phyloP scores from a whole-genome alignment of 2,888 invertebrate species.

The Panzeria rudis region DNA sequence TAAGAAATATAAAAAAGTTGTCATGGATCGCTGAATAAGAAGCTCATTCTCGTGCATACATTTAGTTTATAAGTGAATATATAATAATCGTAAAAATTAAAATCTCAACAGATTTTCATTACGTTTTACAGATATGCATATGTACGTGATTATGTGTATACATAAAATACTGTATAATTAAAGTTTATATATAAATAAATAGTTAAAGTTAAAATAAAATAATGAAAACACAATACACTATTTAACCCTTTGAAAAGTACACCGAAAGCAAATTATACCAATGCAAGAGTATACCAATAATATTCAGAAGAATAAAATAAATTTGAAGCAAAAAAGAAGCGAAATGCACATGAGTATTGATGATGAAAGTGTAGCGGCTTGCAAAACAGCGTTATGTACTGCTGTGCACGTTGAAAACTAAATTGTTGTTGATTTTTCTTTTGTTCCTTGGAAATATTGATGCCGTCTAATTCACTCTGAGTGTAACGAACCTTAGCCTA shows the following conservation, averaged over 20 bases:
- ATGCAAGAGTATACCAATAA: no score
- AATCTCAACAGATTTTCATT: conserved; percentile 50
- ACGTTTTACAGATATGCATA: conserved; percentile 5
- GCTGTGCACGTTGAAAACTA: no score
- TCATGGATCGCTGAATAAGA: conserved; percentile 63
- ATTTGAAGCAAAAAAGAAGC: neutral
- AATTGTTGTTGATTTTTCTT: no score
- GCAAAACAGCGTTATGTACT: no score
- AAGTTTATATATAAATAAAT: neutral
- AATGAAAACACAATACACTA: conserved; percentile 23
- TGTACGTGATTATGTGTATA: conserved; percentile 21
- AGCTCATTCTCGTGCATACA: conserved; percentile 58
- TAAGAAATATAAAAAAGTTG: conserved; percentile 13
- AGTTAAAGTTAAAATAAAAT: conserved; percentile 12
- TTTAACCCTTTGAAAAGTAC: conserved; percentile 24
- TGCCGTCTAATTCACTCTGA: no score
- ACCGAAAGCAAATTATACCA: conserved; percentile 25
- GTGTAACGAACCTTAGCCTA: no score
- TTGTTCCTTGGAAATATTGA: no score
- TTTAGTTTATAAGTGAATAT: conserved; percentile 48
- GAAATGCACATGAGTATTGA: no score
- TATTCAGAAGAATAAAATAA: neutral
- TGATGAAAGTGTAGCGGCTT: no score
- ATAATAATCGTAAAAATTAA: conserved; percentile 38
- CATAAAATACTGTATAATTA: conserved; percentile 12